A percentile compares a stretch with the other conserved stretches of the same genome.
Conservation (phyloP, 2,113 vertebrate species). For the Cisticola juncidis region DNA sequence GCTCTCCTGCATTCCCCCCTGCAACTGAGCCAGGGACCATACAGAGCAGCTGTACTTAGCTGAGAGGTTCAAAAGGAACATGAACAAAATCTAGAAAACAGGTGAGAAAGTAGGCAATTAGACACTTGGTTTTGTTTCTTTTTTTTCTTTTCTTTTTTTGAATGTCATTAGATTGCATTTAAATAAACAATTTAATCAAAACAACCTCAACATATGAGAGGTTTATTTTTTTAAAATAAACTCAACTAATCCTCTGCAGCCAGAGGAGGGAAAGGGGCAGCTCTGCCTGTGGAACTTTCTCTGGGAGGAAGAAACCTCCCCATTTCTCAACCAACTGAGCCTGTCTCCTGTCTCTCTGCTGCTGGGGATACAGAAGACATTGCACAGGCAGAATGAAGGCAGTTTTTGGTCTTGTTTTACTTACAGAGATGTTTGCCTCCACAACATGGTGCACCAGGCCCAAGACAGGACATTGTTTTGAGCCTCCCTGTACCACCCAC, state of each 20-base stretch:
- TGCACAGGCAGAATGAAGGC: neutral
- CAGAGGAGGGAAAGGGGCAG: neutral
- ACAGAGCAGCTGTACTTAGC: neutral
- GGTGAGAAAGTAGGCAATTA: neutral
- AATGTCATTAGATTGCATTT: neutral
- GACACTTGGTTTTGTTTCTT: neutral
- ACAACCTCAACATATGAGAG: neutral
- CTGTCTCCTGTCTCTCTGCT: neutral
- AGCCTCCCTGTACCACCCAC: neutral
- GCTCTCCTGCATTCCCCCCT: neutral
- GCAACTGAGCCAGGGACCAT: neutral
- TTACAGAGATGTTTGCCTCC: neutral
- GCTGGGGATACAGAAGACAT: neutral
- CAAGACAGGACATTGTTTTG: neutral
- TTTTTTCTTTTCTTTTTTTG: neutral
- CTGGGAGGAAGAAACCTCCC: neutral
- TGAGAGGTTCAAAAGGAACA: neutral
- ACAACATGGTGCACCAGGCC: neutral
- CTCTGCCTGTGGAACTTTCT: neutral
- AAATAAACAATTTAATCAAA: neutral
- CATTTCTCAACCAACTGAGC: accelerated
- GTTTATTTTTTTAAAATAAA: neutral
- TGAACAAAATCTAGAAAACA: neutral
- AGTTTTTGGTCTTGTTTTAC: neutral
- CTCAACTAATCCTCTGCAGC: neutral